Evolutionary conservation across 2,797 vertebrate genomes (phyloP).

Genomic region (Avahi laniger): DNA sequence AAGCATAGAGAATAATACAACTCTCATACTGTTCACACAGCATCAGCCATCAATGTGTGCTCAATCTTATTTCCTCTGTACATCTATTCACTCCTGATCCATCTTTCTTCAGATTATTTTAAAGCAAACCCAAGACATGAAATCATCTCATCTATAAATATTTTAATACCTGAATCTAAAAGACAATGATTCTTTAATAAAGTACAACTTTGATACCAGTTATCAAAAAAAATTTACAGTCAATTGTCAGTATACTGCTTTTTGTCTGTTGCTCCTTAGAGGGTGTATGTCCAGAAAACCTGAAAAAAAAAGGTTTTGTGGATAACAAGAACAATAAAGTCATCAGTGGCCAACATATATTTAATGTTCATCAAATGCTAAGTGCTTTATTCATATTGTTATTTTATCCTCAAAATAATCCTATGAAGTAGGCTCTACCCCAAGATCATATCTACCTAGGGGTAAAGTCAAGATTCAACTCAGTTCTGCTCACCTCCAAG

Average conservation of each 20-base stretch:
- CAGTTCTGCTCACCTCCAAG: not conserved
- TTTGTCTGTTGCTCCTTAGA: not conserved
- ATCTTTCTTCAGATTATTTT: not conserved
- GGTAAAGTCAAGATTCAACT: not conserved
- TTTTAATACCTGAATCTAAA: conserved; percentile 11
- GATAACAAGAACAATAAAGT: no score
- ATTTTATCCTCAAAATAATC: not conserved
- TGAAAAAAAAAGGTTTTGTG: not conserved
- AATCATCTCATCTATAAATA: conserved; percentile 2
- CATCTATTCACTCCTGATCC: not conserved
- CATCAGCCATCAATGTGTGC: rapidly evolving
- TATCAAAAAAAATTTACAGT: not conserved
- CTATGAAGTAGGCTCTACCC: not conserved
- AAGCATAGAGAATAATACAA: not conserved
- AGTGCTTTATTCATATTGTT: not conserved
- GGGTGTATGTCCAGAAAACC: not conserved
- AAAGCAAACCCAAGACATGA: conserved; percentile 2
- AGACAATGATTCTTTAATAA: not conserved
- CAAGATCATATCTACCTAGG: not conserved
- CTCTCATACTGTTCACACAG: not conserved
- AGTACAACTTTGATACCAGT: not conserved
- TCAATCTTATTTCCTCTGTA: not conserved
- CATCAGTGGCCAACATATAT: not conserved
- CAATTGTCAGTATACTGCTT: not conserved
- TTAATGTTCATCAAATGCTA: not conserved